phyloP scores from a whole-genome alignment of 2,888 invertebrate species.

The Plagodis dolabraria region DNA sequence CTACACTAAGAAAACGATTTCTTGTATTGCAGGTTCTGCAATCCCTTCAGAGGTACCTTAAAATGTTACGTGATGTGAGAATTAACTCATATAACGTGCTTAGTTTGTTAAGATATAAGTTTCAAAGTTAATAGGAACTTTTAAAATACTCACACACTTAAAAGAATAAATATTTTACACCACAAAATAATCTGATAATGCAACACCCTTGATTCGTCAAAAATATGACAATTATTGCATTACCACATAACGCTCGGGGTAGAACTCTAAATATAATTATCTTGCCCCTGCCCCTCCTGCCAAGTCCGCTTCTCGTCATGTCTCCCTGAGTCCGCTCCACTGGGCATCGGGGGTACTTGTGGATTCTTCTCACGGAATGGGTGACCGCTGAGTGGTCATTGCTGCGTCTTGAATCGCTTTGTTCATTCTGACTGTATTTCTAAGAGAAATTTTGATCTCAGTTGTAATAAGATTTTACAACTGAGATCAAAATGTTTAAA shows the following conservation, averaged over 20 bases:
- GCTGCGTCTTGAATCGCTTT: slow-evolving; percentile 52
- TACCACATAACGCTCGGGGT: slow-evolving; percentile 45
- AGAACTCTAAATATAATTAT: slow-evolving; percentile 70
- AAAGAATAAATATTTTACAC: slow-evolving; percentile 4
- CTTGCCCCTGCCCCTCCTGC: slow-evolving; percentile 48
- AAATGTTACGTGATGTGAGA: too few relatives aligned
- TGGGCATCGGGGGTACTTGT: slow-evolving; percentile 27
- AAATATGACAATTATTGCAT: slow-evolving; percentile 72
- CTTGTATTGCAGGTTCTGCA: too few relatives aligned
- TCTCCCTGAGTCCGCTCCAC: slow-evolving; percentile 40
- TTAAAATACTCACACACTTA: neutral
- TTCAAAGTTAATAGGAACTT: neutral
- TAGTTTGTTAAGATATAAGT: slow-evolving; percentile 1
- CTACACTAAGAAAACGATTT: too few relatives aligned
- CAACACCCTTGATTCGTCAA: slow-evolving; percentile 50
- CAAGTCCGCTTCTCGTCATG: slow-evolving; percentile 63
- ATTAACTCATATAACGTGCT: too few relatives aligned
- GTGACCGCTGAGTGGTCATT: slow-evolving; percentile 57
- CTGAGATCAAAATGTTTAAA: too few relatives aligned
- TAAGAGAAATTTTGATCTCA: too few relatives aligned
- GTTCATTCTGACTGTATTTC: too few relatives aligned
- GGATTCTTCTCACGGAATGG: slow-evolving; percentile 58
- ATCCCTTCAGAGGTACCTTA: too few relatives aligned
- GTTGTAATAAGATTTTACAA: too few relatives aligned
- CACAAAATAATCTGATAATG: slow-evolving; percentile 27